phyloP scores from a whole-genome alignment of 2,797 vertebrate genomes.

The Carcharodon carcharias region DNA sequence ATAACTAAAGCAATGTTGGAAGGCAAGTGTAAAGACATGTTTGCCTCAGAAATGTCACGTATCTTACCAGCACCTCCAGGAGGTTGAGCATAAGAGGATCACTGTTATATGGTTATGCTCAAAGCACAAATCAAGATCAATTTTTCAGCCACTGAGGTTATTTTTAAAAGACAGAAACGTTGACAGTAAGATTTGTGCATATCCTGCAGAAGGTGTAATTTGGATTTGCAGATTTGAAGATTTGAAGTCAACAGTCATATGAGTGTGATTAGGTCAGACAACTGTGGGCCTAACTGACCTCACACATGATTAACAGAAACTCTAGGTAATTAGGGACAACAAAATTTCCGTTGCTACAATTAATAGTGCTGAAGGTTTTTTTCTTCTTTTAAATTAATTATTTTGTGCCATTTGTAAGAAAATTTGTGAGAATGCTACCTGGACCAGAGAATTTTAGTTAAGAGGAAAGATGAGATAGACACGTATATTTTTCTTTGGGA shows the following conservation, averaged over 20 bases:
- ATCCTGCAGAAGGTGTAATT: background rate
- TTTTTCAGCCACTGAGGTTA: background rate
- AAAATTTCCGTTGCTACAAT: background rate
- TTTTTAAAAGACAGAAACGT: background rate
- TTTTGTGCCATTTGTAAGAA: background rate
- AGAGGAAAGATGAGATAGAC: background rate
- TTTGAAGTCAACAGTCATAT: background rate
- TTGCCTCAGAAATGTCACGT: background rate
- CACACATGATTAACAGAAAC: background rate
- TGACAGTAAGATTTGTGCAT: background rate
- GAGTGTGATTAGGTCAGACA: background rate
- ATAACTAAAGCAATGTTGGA: background rate
- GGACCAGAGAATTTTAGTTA: background rate
- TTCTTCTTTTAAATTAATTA: background rate
- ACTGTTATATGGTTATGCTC: background rate
- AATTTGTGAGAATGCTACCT: background rate
- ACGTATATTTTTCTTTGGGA: too few species aligned
- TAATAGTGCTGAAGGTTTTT: background rate
- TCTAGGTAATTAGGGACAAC: background rate
- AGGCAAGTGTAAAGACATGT: background rate
- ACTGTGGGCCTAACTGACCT: background rate
- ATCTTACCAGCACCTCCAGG: background rate
- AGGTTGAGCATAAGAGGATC: background rate
- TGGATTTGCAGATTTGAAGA: background rate
- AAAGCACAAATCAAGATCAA: background rate